Percentiles rank a stretch among this genome's conserved stretches.
These are phyloP conservation scores for Brachyhypopomus gauderio DNA, from an alignment of 2,113 vertebrate species.

Conservation along the genomic window DNA sequence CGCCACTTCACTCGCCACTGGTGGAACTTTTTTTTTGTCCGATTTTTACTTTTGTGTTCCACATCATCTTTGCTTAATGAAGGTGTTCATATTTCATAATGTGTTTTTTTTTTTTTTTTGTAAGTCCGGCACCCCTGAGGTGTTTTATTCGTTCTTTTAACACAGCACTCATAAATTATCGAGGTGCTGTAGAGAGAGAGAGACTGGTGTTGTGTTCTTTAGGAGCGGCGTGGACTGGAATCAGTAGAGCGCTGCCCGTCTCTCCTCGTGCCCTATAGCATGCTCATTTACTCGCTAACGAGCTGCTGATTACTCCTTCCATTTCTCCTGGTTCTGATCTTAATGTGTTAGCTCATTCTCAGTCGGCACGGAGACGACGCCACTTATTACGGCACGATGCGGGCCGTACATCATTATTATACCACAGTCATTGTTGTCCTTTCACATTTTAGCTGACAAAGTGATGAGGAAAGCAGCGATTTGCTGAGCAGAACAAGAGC, in stretches of 20 bases:
- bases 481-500: background rate
- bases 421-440: constrained; percentile 5
- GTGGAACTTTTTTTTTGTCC: no score
- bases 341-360: constrained; percentile 37
- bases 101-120: constrained; percentile 39
- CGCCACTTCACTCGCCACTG: no score
- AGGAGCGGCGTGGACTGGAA: constrained; percentile 36
- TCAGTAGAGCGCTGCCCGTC: constrained; percentile 15
- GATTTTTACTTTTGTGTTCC: no score
- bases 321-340: constrained; percentile 23
- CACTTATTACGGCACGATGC: constrained; percentile 11
- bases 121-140: constrained; percentile 27
- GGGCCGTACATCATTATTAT: background rate
- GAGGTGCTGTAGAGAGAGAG: constrained; percentile 14
- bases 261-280: constrained; percentile 13
- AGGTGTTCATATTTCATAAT: constrained; percentile 27
- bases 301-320: constrained; percentile 43
- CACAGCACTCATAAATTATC: constrained; percentile 53
- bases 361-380: constrained; percentile 26
- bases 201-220: constrained; percentile 30
- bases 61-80: constrained; percentile 26
- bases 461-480: background rate
- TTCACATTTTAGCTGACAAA: constrained; percentile 9
- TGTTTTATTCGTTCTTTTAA: constrained; percentile 37
- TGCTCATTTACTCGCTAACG: constrained; percentile 39